Conservation (phyloP, 2,888 invertebrate genomes). For the Pantelozetes paolii region DNA sequence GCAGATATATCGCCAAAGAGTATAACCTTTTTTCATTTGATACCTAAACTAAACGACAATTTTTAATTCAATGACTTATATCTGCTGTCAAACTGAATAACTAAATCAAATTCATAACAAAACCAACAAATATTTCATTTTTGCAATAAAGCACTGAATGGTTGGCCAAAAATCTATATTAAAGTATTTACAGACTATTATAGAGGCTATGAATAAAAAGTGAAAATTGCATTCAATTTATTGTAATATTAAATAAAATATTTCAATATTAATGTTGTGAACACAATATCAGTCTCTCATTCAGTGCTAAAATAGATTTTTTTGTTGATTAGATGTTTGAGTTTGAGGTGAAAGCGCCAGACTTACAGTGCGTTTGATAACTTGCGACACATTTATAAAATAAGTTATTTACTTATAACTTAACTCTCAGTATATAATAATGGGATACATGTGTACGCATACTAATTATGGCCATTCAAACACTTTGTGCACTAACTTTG, state of each 20-base stretch:
- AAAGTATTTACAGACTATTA: background rate
- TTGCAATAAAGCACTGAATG: background rate
- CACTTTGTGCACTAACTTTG: background rate
- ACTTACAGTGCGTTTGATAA: background rate
- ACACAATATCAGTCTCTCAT: background rate
- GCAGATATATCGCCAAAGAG: background rate
- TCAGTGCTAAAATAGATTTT: background rate
- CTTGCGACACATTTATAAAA: background rate
- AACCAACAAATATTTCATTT: constrained; percentile 7
- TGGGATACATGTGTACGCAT: constrained; percentile 26
- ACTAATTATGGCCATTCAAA: constrained; percentile 6
- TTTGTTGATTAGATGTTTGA: background rate
- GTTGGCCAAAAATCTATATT: background rate
- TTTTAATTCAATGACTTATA: constrained; percentile 30
- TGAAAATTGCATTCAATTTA: background rate
- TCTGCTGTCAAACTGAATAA: background rate
- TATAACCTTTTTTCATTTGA: background rate
- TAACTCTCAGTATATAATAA: constrained; percentile 9
- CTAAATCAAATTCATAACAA: constrained; percentile 14
- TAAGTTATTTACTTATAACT: constrained; percentile 16
- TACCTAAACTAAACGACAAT: background rate
- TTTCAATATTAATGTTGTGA: background rate
- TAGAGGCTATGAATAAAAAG: background rate
- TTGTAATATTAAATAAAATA: background rate
- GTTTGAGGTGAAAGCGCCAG: constrained; percentile 8